These are phyloP conservation scores for Ceryle rudis DNA, from an alignment of 2,797 vertebrate genomes.

Conservation along the genomic window DNA sequence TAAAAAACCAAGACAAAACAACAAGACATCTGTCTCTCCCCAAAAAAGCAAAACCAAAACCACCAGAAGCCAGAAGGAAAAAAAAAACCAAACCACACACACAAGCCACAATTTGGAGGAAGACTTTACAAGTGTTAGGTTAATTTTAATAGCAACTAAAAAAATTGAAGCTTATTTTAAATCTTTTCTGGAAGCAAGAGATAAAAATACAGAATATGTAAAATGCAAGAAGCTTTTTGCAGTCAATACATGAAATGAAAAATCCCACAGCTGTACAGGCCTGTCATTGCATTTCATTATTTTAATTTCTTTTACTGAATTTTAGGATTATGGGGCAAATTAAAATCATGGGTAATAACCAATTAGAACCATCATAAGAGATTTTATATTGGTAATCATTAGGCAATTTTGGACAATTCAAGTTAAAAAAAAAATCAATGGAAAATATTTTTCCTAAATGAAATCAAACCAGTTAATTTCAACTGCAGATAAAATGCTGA, in stretches of 20 bases:
- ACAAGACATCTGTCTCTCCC: neutral
- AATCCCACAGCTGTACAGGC: neutral
- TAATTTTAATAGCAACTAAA: neutral
- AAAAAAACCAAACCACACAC: neutral
- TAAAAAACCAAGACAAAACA: neutral
- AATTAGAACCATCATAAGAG: neutral
- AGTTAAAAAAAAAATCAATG: neutral
- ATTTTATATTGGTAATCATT: neutral
- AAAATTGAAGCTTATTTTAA: neutral
- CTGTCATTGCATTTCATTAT: neutral
- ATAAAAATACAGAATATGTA: neutral
- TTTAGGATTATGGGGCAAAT: neutral
- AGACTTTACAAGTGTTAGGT: neutral
- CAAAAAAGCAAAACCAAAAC: neutral
- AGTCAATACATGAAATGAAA: neutral
- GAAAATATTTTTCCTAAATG: neutral
- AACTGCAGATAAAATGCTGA: neutral
- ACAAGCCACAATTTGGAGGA: neutral
- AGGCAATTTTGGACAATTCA: neutral
- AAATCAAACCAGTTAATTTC: constrained; percentile 32
- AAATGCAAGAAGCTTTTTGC: neutral
- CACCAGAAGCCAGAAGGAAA: neutral
- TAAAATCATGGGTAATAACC: neutral
- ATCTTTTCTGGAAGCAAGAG: neutral
- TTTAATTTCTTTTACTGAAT: neutral